Base-by-base conservation (phyloP, 2,888 invertebrate genomes). In the Erannis defoliaria region DNA sequence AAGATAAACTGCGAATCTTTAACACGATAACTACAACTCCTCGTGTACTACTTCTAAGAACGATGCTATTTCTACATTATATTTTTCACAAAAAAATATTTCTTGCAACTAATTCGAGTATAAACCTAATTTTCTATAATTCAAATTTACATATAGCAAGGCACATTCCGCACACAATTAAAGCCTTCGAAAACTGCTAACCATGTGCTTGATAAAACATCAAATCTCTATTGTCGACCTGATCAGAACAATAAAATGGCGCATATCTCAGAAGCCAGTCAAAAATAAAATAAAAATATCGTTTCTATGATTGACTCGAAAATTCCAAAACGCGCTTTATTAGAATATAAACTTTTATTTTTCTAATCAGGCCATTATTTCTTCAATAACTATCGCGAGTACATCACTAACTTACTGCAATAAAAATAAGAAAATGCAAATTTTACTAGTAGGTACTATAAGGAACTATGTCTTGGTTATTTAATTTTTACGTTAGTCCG, bases 91-190 rank as follows among this genome's bases (percentile, higher is more conserved):
- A 90, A 91, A 85, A 90, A 90, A 90, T 89, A 90, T 89, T 88
- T 90, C 84, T 90, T 88, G 90, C 88, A 91, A 91, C 90, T 92
- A 92, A 91, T 92, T 93, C 91, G 90, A 90, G 91, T 90, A 87
- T 92, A 90, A 87, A 89, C 89, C 91, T 92, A 92, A 85, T 83
- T 85, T 85, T 84, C 78, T 79, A 80, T 81, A 75, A 80, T 81
- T 75, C 84, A 83, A 89, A 90, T 88, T 78, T 89, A 92, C 88
- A 88, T 84, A 89, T 86, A 89, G 92, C 93, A 93, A 93, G 93
- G 93, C 93, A 93, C 93, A 93, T 93, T 93, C 93, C 93, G 90
- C 90, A 92, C 93, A 86, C 92, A 85, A 84, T 88, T 88, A 88
- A 90, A 90, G 89, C 90, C 91, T 81, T 84, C 81, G 74, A 82